These are phyloP conservation scores for Zoroaster sp. DNA, from an alignment of 53 echinoderm and acorn worm species.

Conservation along the genomic window DNA sequence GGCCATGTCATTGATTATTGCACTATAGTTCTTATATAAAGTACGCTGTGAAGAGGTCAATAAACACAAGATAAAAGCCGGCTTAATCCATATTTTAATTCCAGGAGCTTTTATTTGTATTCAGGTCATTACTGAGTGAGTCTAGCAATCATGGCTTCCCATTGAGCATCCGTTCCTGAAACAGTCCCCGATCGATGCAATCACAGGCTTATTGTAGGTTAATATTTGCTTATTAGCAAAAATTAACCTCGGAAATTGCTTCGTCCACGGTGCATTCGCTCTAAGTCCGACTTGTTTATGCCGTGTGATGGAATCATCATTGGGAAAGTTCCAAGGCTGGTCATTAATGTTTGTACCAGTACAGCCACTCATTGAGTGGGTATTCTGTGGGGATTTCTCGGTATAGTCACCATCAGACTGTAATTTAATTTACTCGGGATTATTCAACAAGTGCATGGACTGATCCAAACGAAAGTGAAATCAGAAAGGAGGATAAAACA, in stretches of 20 bases:
- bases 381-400: not conserved
- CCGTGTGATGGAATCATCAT: not conserved
- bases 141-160: not conserved
- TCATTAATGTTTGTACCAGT: not conserved
- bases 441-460: not conserved
- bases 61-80: too few species aligned
- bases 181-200: not conserved
- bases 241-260: not conserved
- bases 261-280: not conserved
- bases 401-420: not conserved
- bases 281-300: not conserved
- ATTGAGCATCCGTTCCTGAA: not conserved
- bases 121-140: not conserved
- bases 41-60: too few species aligned
- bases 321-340: not conserved
- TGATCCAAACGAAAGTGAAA: not conserved
- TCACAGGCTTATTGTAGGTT: not conserved
- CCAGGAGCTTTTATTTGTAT: not conserved
- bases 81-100: not conserved
- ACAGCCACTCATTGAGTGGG: not conserved
- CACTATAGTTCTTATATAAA: too few species aligned
- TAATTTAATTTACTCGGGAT: not conserved
- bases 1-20: too few species aligned
- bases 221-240: constrained; percentile 21
- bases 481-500: not conserved